These are phyloP conservation scores for Knipowitschia caucasica DNA, from an alignment of 2,797 vertebrate genomes.

Conservation along the genomic window DNA sequence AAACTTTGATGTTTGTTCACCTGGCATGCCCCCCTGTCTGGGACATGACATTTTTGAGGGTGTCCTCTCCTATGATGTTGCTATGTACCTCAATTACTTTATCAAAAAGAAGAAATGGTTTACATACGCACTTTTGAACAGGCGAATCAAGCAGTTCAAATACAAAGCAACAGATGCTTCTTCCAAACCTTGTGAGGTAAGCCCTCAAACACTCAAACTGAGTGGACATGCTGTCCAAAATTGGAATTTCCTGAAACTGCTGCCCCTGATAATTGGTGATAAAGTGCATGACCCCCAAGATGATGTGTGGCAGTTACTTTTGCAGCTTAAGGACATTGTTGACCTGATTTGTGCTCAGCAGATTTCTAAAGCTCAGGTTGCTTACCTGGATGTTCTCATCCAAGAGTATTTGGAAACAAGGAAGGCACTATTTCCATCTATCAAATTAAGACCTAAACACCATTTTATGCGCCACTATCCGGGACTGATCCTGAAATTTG, in stretches of 20 bases:
- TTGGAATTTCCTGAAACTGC: constrained; percentile 7
- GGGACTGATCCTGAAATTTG: too few species aligned
- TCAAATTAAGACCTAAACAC: too few species aligned
- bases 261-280: constrained; percentile 24
- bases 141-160: constrained; percentile 16
- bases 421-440: too few species aligned
- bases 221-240: constrained; percentile 19
- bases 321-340: constrained; percentile 17
- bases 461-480: too few species aligned
- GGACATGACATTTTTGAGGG: constrained; percentile 37
- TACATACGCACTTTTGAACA: constrained; percentile 19
- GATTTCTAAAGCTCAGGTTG: constrained; percentile 1
- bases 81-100: constrained; percentile 11
- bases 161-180: constrained; percentile 13
- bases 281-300: constrained; percentile 20
- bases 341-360: constrained; percentile 32
- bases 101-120: constrained; percentile 30
- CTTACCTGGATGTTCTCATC: constrained; percentile 15
- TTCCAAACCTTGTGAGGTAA: constrained; percentile 15
- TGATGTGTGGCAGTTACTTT: constrained; percentile 17
- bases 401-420: constrained; percentile 35
- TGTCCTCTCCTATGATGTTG: constrained; percentile 34
- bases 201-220: not conserved
- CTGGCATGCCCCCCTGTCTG: constrained; percentile 32
- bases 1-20: constrained; percentile 34